A percentile compares a stretch with the other conserved stretches of the same genome.
Evolutionary conservation across 2,113 vertebrate species (phyloP).

Genomic region (Brachirus orientalis): DNA sequence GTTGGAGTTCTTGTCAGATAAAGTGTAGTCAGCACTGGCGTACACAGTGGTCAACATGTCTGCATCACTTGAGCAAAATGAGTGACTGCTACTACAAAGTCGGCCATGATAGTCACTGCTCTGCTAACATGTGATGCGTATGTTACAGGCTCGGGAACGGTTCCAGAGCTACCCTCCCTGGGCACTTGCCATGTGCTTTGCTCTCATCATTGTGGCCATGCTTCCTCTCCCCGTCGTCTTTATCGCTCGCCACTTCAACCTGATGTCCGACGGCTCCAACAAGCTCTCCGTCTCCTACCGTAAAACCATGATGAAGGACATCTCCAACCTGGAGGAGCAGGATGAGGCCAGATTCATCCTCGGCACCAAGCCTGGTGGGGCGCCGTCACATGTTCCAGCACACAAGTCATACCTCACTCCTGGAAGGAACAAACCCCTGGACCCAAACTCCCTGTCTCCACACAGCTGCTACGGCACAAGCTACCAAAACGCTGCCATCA

Average conservation of each 20-base stretch:
- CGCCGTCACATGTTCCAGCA: conserved; percentile 81
- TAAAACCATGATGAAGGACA: conserved; percentile 98
- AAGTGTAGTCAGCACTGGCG: no score
- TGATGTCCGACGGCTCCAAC: conserved; percentile 94
- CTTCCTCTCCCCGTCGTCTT: conserved; percentile 94
- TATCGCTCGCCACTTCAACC: conserved; percentile 91
- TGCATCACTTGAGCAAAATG: no score
- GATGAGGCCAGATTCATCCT: conserved; percentile 96
- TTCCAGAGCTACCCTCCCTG: conserved; percentile 94
- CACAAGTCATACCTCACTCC: conserved; percentile 91
- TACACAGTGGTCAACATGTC: no score
- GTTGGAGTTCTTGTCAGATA: no score
- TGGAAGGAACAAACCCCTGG: conserved; percentile 72
- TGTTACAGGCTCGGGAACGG: conserved; percentile 88
- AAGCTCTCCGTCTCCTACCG: conserved; percentile 96
- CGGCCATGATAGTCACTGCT: no score
- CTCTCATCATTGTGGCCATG: conserved; percentile 88
- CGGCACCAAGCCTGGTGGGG: conserved; percentile 89
- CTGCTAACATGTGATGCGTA: background rate
- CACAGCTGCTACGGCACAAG: conserved; percentile 88
- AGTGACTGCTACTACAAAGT: no score
- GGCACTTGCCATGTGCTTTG: conserved; percentile 91
- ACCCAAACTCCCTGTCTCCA: conserved; percentile 77
- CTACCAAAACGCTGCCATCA: conserved; percentile 86
- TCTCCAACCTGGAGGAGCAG: conserved; percentile 94